These are phyloP conservation scores for Ovibos moschatus DNA, from an alignment of 2,113 vertebrate species.

Conservation along the genomic window DNA sequence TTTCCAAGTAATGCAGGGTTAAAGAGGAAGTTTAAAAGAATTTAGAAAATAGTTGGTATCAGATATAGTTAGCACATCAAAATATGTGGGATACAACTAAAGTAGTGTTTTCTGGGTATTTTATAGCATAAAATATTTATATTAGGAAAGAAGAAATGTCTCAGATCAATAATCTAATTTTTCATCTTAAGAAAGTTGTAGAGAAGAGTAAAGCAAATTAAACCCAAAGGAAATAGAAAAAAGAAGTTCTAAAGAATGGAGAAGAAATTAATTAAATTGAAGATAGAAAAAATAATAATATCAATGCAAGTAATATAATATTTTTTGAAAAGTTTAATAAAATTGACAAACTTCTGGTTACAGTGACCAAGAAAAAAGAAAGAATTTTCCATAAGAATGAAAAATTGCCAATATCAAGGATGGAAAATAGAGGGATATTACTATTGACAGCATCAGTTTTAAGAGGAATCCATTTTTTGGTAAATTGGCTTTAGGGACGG, in stretches of 20 bases:
- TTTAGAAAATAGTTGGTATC: neutral
- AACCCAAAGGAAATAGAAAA: neutral
- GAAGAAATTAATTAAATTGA: neutral
- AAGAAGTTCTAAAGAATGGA: neutral
- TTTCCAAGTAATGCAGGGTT: neutral
- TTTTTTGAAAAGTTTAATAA: neutral
- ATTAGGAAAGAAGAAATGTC: neutral
- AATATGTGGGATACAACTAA: neutral
- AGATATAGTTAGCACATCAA: neutral
- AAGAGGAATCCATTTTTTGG: neutral
- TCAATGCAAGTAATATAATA: neutral
- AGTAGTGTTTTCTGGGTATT: neutral
- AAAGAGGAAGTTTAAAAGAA: neutral
- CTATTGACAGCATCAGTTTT: neutral
- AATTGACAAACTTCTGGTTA: neutral
- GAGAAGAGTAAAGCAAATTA: neutral
- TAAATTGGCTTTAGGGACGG: neutral
- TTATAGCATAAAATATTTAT: neutral
- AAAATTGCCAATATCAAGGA: neutral
- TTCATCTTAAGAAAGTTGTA: neutral
- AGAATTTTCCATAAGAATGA: neutral
- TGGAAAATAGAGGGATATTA: neutral
- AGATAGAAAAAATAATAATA: neutral
- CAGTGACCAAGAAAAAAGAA: neutral
- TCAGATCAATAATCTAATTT: neutral